Conservation (phyloP, 1,140 invertebrate species). For the Trachymyrmex cornetzi region DNA sequence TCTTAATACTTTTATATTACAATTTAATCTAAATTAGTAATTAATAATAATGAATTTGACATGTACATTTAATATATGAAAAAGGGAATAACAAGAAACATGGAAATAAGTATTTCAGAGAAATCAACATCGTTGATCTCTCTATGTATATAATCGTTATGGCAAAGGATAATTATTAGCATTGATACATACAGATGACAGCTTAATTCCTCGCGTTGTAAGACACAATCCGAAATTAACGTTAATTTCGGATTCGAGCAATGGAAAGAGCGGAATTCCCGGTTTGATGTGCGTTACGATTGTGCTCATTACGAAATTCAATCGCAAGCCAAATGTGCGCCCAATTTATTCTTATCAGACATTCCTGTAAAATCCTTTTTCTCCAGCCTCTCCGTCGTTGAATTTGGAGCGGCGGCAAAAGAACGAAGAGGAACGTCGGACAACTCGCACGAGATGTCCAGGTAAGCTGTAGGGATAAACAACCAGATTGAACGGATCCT, state of each 20-base stretch:
- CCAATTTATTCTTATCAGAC: constrained; percentile 56
- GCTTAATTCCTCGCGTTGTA: not conserved
- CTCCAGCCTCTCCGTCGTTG: constrained; percentile 59
- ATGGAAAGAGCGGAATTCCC: not conserved
- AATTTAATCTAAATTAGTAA: constrained; percentile 4
- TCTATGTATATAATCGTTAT: not conserved
- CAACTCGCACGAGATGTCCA: constrained; percentile 48
- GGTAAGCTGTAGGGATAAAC: constrained; percentile 62
- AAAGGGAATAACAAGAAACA: not conserved
- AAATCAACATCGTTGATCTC: not conserved
- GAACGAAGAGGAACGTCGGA: constrained; percentile 26
- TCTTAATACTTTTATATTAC: not conserved
- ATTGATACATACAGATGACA: not conserved
- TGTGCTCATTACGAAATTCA: constrained; percentile 42
- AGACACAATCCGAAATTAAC: not conserved
- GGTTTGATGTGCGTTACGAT: constrained; percentile 19
- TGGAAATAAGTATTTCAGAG: not conserved
- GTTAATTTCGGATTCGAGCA: not conserved
- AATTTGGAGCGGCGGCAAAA: constrained; percentile 57
- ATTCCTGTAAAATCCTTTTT: constrained; percentile 35
- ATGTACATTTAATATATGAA: not conserved
- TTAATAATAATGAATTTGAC: constrained; percentile 4
- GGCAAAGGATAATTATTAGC: not conserved
- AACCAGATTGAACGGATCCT: constrained; percentile 61
- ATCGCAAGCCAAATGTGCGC: not conserved